phyloP scores from a whole-genome alignment of 2,797 vertebrate species.

The Uromys caudimaculatus region DNA sequence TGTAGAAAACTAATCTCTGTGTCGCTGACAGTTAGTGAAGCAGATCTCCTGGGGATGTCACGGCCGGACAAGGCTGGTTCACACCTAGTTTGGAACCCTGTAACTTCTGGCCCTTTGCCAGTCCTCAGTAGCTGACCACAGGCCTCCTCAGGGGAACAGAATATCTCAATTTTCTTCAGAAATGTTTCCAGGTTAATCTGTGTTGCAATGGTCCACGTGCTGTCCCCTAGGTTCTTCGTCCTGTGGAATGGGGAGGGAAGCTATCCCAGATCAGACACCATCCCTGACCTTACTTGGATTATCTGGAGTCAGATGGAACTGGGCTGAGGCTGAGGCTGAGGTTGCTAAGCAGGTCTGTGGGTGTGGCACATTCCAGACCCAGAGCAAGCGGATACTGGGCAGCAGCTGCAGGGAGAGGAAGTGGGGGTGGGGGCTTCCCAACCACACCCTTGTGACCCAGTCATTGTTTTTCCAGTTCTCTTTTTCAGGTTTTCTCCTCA shows the following conservation, averaged over 20 bases:
- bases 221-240: not conserved
- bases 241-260: accelerated
- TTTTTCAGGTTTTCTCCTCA: not conserved
- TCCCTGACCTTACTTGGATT: not conserved
- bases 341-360: not conserved
- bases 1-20: conserved; percentile 34
- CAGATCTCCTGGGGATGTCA: not conserved
- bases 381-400: not conserved
- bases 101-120: conserved; percentile 25
- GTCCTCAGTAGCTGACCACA: not conserved
- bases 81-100: not conserved
- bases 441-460: not conserved
- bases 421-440: not conserved
- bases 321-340: not conserved
- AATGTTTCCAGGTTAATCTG: conserved; percentile 50
- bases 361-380: conserved; percentile 19
- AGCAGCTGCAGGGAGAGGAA: conserved; percentile 21
- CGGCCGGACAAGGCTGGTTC: not conserved
- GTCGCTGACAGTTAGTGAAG: not conserved
- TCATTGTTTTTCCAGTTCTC: not conserved
- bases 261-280: not conserved
- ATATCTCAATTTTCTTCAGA: conserved; percentile 15
- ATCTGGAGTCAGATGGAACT: not conserved
- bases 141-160: not conserved
- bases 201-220: not conserved